Conservation (phyloP, 2,113 vertebrate species). For the Sminthopsis crassicaudata region DNA sequence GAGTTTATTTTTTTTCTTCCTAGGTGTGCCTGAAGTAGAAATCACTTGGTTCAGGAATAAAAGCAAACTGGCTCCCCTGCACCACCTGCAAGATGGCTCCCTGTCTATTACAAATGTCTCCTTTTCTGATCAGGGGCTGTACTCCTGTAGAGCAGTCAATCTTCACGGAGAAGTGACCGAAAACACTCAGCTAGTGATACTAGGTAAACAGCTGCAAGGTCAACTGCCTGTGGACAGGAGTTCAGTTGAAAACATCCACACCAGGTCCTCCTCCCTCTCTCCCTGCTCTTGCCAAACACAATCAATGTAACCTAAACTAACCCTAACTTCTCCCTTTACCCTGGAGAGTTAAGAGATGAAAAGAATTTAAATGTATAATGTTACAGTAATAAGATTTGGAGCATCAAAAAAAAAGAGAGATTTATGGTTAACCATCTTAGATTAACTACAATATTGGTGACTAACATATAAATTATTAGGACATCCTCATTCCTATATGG, state of each 20-base stretch:
- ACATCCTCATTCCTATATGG: neutral
- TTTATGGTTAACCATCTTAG: neutral
- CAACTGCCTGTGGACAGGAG: neutral
- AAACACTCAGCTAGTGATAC: conserved; percentile 82
- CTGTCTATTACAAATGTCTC: conserved; percentile 83
- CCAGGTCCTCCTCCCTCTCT: neutral
- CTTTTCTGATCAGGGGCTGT: conserved; percentile 83
- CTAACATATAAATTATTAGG: neutral
- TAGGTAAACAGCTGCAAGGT: conserved; percentile 79
- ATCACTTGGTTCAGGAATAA: conserved; percentile 87
- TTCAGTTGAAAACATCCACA: neutral
- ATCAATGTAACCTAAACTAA: neutral
- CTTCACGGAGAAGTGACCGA: conserved; percentile 85
- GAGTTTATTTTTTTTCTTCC: conserved; percentile 53
- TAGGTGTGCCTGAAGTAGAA: conserved; percentile 88
- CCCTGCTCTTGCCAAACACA: neutral
- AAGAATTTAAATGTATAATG: neutral
- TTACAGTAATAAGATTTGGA: neutral
- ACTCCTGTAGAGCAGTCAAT: conserved; percentile 86
- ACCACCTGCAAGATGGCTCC: conserved; percentile 76
- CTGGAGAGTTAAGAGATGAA: neutral
- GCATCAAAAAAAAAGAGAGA: neutral
- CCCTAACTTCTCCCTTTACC: neutral
- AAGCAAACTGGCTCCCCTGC: conserved; percentile 75
- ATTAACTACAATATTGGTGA: neutral